These are phyloP conservation scores for Corythornis vintsioides DNA, from an alignment of 2,113 vertebrate genomes.

Conservation along the genomic window DNA sequence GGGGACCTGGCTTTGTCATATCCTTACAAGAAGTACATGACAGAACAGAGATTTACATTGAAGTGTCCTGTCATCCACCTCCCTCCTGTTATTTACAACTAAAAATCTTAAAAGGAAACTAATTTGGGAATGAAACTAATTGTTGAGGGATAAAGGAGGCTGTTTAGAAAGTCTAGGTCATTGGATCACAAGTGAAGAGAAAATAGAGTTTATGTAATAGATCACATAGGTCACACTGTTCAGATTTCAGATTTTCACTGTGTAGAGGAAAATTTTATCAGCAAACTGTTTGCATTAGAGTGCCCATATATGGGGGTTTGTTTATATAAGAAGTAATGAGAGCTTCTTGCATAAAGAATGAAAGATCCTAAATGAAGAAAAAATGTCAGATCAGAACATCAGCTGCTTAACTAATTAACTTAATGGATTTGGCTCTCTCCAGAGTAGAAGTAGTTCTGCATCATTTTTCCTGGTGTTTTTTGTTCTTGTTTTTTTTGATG, in stretches of 20 bases:
- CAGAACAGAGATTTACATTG: not conserved
- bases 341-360: not conserved
- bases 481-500: not conserved
- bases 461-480: not conserved
- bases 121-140: not conserved
- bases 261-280: not conserved
- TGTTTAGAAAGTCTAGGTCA: conserved; percentile 7
- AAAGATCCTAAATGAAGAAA: conserved; percentile 5
- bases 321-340: conserved; percentile 21
- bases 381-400: conserved; percentile 1
- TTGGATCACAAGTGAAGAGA: not conserved
- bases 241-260: not conserved
- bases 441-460: not conserved
- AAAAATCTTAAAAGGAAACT: not conserved
- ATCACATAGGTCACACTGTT: not conserved
- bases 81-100: not conserved
- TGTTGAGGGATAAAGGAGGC: not conserved
- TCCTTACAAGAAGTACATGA: not conserved
- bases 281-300: not conserved
- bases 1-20: not conserved
- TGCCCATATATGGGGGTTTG: not conserved
- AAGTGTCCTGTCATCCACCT: not conserved
- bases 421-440: conserved; percentile 16
- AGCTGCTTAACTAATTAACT: conserved; percentile 22
- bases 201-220: not conserved